These are phyloP conservation scores for Smutsia gigantea DNA, from an alignment of 2,797 vertebrate species.

Conservation along the genomic window DNA sequence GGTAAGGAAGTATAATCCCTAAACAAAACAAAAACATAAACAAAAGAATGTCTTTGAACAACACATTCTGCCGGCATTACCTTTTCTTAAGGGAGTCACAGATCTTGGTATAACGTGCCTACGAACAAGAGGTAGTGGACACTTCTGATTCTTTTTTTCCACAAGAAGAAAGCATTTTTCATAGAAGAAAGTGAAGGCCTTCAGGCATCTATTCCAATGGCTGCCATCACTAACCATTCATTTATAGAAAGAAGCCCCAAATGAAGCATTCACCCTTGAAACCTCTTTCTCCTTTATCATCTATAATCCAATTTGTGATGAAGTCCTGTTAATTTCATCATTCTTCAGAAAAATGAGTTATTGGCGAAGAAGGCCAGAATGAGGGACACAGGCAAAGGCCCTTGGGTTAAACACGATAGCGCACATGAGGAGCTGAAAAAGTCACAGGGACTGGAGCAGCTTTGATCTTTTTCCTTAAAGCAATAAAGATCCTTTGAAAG, in stretches of 20 bases:
- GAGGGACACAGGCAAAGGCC: neutral
- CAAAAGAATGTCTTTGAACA: neutral
- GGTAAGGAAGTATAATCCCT: neutral
- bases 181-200: neutral
- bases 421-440: neutral
- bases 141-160: slow-evolving; percentile 20
- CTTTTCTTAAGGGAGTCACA: slow-evolving; percentile 28
- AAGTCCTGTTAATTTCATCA: neutral
- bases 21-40: neutral
- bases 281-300: neutral
- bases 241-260: neutral
- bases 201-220: neutral
- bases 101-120: neutral
- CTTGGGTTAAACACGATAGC: neutral
- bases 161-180: slow-evolving; percentile 40
- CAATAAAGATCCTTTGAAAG: neutral
- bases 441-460: neutral
- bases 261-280: neutral
- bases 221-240: neutral
- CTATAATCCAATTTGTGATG: neutral
- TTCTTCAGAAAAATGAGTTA: neutral
- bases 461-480: neutral
- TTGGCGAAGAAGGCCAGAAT: neutral
- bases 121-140: neutral
- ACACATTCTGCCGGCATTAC: neutral